Conservation (phyloP, 2,797 vertebrate genomes). For the Danio choprae region DNA sequence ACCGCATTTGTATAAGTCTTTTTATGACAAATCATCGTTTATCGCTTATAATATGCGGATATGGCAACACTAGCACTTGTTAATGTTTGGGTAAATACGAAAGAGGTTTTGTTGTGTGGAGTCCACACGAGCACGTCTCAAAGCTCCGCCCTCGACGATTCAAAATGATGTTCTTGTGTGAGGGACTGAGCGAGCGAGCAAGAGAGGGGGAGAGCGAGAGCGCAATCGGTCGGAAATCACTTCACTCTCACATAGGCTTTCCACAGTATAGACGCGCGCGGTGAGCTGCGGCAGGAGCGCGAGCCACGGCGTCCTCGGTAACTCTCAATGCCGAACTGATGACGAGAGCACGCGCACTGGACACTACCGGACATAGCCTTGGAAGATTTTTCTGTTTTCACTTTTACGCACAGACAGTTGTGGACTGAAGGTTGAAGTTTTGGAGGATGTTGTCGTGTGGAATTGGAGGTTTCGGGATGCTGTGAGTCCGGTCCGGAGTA, state of each 20-base stretch:
- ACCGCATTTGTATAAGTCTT: not conserved
- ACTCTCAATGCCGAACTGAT: constrained; percentile 48
- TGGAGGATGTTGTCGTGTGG: constrained; percentile 63
- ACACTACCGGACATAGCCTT: constrained; percentile 31
- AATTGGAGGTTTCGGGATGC: constrained; percentile 61
- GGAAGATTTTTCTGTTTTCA: constrained; percentile 9
- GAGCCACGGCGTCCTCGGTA: constrained; percentile 51
- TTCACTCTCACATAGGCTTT: constrained; percentile 70
- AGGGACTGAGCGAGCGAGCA: constrained; percentile 31
- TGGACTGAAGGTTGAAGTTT: constrained; percentile 32
- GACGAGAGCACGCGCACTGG: constrained; percentile 52
- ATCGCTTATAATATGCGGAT: not conserved
- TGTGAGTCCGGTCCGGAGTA: constrained; percentile 64
- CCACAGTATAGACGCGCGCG: constrained; percentile 68
- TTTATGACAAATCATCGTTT: not conserved
- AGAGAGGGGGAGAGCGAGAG: constrained; percentile 55
- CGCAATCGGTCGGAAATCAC: constrained; percentile 71
- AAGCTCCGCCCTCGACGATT: constrained; percentile 63
- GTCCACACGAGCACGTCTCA: constrained; percentile 59
- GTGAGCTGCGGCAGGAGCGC: constrained; percentile 63
- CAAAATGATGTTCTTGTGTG: constrained; percentile 52
- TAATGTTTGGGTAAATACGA: constrained; percentile 36
- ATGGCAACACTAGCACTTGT: not conserved
- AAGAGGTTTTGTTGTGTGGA: constrained; percentile 41
- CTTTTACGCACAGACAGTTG: constrained; percentile 3